A percentile compares a stretch with the other conserved stretches of the same genome.
These are phyloP conservation scores for Smutsia gigantea DNA, from an alignment of 2,797 vertebrate genomes.

Conservation along the genomic window DNA sequence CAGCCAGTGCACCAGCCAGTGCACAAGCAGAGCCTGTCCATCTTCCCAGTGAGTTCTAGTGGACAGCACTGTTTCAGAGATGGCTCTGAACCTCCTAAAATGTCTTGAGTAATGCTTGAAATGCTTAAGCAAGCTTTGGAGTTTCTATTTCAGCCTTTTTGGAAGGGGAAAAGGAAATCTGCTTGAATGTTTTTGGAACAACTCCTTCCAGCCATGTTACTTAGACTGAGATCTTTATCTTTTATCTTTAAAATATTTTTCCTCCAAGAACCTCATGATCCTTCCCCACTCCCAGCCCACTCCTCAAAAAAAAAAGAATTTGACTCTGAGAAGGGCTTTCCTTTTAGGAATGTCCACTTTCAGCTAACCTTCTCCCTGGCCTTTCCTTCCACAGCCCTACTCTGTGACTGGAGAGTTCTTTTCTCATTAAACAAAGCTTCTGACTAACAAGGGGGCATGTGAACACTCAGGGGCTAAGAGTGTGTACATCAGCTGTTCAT, in stretches of 20 bases:
- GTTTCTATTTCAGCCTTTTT: not conserved
- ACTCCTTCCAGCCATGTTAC: not conserved
- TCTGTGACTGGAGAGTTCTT: not conserved
- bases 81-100: not conserved
- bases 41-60: not conserved
- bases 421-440: not conserved
- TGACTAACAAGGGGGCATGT: not conserved
- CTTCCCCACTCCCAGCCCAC: not conserved
- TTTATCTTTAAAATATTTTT: not conserved
- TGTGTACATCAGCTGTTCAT: not conserved
- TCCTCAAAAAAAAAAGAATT: not conserved
- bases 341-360: conserved; percentile 23
- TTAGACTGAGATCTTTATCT: not conserved
- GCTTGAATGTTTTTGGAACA: not conserved
- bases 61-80: not conserved
- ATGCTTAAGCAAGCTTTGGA: not conserved
- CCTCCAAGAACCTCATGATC: not conserved
- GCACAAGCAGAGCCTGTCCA: accelerated
- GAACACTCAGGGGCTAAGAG: not conserved
- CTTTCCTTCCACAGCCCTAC: not conserved
- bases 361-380: not conserved
- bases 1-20: not conserved
- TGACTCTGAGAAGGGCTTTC: not conserved
- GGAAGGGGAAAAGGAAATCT: not conserved
- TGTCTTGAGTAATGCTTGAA: not conserved